Percentiles rank a stretch among this genome's conserved stretches.
Evolutionary conservation across 2,888 invertebrate genomes (phyloP).

Genomic region (Linnaemya tessellans): DNA sequence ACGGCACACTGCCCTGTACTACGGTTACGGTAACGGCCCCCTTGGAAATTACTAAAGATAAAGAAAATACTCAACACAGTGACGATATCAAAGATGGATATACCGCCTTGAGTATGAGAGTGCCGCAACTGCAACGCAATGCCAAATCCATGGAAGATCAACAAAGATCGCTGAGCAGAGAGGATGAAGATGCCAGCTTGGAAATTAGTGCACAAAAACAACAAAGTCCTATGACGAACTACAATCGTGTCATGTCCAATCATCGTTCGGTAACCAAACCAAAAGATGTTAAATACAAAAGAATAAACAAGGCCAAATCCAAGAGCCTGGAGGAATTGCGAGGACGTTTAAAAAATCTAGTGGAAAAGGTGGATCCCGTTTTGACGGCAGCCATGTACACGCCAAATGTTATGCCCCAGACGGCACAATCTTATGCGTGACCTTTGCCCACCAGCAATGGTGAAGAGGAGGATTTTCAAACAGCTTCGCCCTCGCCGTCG

Average conservation of each 20-base stretch:
- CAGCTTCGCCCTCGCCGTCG: conserved; percentile 45
- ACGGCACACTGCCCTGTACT: conserved; percentile 47
- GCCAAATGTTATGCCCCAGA: conserved; percentile 80
- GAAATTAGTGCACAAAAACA: conserved; percentile 74
- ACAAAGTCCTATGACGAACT: conserved; percentile 87
- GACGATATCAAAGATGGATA: conserved; percentile 76
- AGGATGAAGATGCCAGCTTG: conserved; percentile 39
- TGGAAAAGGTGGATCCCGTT: conserved; percentile 87
- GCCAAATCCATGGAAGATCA: conserved; percentile 63
- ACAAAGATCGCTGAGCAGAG: conserved; percentile 35
- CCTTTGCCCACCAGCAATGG: conserved; percentile 77
- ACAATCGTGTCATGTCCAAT: conserved; percentile 95
- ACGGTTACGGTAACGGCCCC: conserved; percentile 52
- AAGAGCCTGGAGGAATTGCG: conserved; percentile 93
- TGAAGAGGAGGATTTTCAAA: conserved; percentile 49
- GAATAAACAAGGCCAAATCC: conserved; percentile 95
- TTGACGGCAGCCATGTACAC: conserved; percentile 70
- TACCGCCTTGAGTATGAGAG: conserved; percentile 76
- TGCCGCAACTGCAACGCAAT: conserved; percentile 75
- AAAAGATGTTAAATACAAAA: conserved; percentile 95
- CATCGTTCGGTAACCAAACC: conserved; percentile 95
- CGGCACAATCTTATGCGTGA: conserved; percentile 86
- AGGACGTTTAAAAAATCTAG: conserved; percentile 92
- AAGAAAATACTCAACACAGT: conserved; percentile 60
- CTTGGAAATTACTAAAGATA: conserved; percentile 74